Base-by-base conservation (phyloP, 2,797 vertebrate genomes). In the Microcaecilia unicolor region DNA sequence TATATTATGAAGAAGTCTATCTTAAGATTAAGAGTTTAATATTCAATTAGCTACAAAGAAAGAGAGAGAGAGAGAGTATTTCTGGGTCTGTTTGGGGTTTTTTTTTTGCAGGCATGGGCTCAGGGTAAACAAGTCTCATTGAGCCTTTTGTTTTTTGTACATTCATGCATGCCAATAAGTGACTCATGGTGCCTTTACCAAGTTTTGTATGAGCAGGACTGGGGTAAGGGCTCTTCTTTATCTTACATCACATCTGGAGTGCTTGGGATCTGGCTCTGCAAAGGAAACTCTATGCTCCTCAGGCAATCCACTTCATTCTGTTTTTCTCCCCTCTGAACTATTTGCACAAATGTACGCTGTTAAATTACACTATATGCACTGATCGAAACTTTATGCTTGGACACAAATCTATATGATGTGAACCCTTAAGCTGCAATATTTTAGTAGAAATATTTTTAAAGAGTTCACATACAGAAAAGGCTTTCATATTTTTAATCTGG, bases 141-240 rank as follows among this genome's bases (percentile, higher is more conserved):
- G 40, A 64, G 30, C 68, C 65, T 83, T 62, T 84, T 80, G 64
- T 76, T 83, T n/a, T 83, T 78, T 84, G 60, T 86, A 65, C 66
- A 71, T 74, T 70, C 70, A 78, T 70, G 79, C 76, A 78, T 81
- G 76, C 79, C 75, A 74, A 67, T 83, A 82, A 83, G 70, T 81
- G 77, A 81, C 69, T 83, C 64, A 73, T 58, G 75, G 67, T 83
- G 79, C 76, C 79, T 84, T 85, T 85, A 78, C 80, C 80, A 83
- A 85, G 80, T 78, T 77, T 83, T 83, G 74, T 85, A 81, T 78
- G 84, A 85, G 69, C 79, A 85, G 79, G 82, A 81, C 75, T 83
- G 82, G 84, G 76, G 74, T 85, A 83, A 83, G 76, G 79, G 64
- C 58, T 67, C 25, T 61, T 40, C 48, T 41, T 74, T 75, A 29